phyloP scores from a whole-genome alignment of 2,113 vertebrate genomes.

The Danionella cerebrum region DNA sequence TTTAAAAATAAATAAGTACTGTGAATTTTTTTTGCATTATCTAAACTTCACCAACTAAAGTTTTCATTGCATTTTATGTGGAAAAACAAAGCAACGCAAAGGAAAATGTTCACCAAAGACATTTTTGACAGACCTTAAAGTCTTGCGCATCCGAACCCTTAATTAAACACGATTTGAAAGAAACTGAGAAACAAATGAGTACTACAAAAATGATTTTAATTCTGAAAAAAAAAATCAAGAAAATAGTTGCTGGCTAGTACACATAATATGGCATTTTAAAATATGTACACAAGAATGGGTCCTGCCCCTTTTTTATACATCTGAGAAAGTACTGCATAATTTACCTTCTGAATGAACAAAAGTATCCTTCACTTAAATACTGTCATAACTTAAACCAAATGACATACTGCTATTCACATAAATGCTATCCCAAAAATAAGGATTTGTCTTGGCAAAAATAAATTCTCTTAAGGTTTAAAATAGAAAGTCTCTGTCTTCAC shows the following conservation, averaged over 20 bases:
- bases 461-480: slow-evolving; percentile 12
- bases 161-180: too few relatives aligned
- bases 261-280: slow-evolving; percentile 30
- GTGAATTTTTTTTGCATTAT: too few relatives aligned
- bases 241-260: slow-evolving; percentile 43
- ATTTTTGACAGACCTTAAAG: too few relatives aligned
- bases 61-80: too few relatives aligned
- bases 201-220: slow-evolving; percentile 16
- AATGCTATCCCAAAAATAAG: slow-evolving; percentile 38
- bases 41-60: too few relatives aligned
- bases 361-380: slow-evolving; percentile 58
- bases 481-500: slow-evolving; percentile 47
- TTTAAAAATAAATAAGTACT: too few relatives aligned
- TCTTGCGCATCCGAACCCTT: too few relatives aligned
- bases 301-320: slow-evolving; percentile 55
- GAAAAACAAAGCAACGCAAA: too few relatives aligned
- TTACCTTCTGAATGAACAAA: slow-evolving; percentile 36
- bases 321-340: slow-evolving; percentile 53
- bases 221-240: not conserved
- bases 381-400: slow-evolving; percentile 61
- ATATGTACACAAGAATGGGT: slow-evolving; percentile 55
- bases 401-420: slow-evolving; percentile 40
- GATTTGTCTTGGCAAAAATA: slow-evolving; percentile 36
- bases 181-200: slow-evolving; percentile 9
- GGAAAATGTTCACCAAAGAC: too few relatives aligned